phyloP scores from a whole-genome alignment of 2,797 vertebrate genomes.

The Craterocephalus amniculus region DNA sequence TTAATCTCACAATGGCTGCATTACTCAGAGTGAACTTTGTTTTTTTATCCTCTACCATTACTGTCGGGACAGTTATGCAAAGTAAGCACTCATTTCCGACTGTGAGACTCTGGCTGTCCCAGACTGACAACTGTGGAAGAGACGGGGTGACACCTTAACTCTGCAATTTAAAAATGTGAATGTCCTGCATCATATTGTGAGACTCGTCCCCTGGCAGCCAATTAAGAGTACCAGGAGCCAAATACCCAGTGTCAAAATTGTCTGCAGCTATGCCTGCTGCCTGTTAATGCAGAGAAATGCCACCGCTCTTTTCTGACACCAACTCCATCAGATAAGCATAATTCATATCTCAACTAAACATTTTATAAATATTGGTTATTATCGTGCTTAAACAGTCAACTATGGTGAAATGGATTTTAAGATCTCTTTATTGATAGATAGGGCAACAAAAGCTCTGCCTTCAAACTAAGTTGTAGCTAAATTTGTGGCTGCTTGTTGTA shows the following conservation, averaged over 20 bases:
- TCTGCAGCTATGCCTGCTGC: not conserved
- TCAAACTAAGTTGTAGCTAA: not conserved
- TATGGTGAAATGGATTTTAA: not conserved
- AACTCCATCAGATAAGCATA: not conserved
- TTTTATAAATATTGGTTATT: not conserved
- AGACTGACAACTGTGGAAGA: not conserved
- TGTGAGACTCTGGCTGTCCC: not conserved
- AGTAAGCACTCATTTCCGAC: not conserved
- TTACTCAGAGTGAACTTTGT: not conserved
- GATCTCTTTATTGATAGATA: not conserved
- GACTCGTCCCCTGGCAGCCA: conserved; percentile 1
- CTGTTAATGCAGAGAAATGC: not conserved
- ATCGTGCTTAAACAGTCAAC: not conserved
- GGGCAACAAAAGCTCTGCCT: no score
- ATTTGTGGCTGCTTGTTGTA: not conserved
- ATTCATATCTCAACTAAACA: not conserved
- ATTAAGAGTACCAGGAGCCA: not conserved
- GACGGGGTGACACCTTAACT: not conserved
- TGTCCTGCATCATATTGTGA: not conserved
- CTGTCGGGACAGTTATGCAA: not conserved
- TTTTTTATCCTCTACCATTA: not conserved
- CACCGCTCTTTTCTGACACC: not conserved
- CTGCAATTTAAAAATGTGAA: not conserved
- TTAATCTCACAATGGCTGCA: not conserved
- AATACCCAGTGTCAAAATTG: not conserved